Percentiles rank a stretch among this genome's conserved stretches.
phyloP scores from a whole-genome alignment of 2,113 vertebrate species.

The Xenopus borealis region DNA sequence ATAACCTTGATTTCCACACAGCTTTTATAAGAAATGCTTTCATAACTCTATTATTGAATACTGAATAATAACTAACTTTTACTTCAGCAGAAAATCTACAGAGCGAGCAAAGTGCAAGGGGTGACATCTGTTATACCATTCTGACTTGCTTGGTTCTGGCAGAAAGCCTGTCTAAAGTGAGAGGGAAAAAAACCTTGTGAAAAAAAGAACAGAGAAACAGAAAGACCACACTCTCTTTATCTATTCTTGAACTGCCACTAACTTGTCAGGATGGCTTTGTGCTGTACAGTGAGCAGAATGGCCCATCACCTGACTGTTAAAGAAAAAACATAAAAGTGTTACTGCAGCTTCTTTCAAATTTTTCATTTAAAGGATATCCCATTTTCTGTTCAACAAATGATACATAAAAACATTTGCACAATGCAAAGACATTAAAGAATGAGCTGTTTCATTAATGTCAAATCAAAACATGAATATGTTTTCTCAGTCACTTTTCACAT shows the following conservation, averaged over 20 bases:
- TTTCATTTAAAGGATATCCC: constrained; percentile 12
- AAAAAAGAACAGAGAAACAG: constrained; percentile 49
- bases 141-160: constrained; percentile 62
- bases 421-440: too few relatives aligned
- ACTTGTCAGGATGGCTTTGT: constrained; percentile 50
- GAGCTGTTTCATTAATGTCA: too few relatives aligned
- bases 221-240: constrained; percentile 52
- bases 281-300: constrained; percentile 32
- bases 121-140: constrained; percentile 69
- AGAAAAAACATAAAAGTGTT: constrained; percentile 18
- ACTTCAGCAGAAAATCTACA: constrained; percentile 63
- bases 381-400: too few relatives aligned
- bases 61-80: constrained; percentile 57
- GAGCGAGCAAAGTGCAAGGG: constrained; percentile 60
- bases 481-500: background rate
- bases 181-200: constrained; percentile 25
- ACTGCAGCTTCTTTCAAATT: constrained; percentile 51
- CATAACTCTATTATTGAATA: constrained; percentile 58
- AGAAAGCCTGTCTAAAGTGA: constrained; percentile 52
- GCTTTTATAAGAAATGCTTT: constrained; percentile 44
- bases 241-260: constrained; percentile 50
- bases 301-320: constrained; percentile 50
- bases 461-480: background rate
- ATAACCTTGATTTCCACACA: background rate
- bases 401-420: background rate